A percentile compares a stretch with the other conserved stretches of the same genome.
Evolutionary conservation across 1,140 invertebrate genomes (phyloP).

Genomic region (Apis cerana): DNA sequence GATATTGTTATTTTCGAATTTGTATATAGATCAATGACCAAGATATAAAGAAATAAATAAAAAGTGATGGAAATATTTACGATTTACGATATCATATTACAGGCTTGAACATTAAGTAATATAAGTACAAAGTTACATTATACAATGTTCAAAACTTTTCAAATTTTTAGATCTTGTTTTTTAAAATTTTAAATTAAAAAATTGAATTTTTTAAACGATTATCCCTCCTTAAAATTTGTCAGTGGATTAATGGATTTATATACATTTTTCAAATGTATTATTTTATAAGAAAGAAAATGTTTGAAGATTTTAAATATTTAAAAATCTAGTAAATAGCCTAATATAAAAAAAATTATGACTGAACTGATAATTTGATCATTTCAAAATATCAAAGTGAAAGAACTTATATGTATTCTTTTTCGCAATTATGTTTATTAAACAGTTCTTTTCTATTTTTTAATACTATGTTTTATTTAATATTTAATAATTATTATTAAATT

Average conservation of each 20-base stretch:
- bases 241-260: neutral
- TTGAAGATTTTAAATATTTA: neutral
- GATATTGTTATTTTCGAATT: too few species aligned
- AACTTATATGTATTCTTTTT: conserved; percentile 16
- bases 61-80: too few species aligned
- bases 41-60: too few species aligned
- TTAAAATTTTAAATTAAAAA: too few species aligned
- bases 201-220: too few species aligned
- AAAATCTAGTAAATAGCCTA: neutral
- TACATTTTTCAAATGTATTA: neutral
- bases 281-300: neutral
- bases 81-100: too few species aligned
- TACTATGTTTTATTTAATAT: neutral
- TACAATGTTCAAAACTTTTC: too few species aligned
- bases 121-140: too few species aligned
- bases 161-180: too few species aligned
- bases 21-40: too few species aligned
- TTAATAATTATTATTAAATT: neutral
- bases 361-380: neutral
- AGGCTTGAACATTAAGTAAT: too few species aligned
- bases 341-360: neutral
- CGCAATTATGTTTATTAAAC: neutral
- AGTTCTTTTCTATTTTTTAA: neutral
- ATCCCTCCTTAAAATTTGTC: too few species aligned
- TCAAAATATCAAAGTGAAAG: neutral